Evolutionary conservation across 2,113 vertebrate genomes (phyloP), one percentile per base, ranked within the genome.

Genomic region (Ptilonorhynchus violaceus): DNA sequence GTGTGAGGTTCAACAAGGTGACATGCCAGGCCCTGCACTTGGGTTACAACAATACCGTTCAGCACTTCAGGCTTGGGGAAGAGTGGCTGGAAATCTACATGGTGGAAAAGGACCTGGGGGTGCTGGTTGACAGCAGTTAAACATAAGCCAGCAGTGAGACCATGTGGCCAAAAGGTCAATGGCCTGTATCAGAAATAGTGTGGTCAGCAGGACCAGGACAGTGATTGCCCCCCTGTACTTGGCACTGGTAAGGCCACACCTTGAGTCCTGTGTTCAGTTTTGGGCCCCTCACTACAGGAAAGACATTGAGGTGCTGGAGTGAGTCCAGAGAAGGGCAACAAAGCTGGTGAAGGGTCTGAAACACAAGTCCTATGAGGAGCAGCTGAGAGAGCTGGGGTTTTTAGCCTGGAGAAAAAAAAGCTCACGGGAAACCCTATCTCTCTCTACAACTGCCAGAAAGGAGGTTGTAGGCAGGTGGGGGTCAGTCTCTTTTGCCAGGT

Each of bases 141-240:
- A 49, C 9, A 23, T 9, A 63, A 90, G 49, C 22, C 41, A 55
- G 17, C 0, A 46, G 1, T 21, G 16, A 53, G 46, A 3, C 18
- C 62, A 62, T 13, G 47, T 47, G 24, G 37, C 23, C 62, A 68
- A 60, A 14, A 23, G 24, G 28, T 20, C 39, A 0, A 7, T 17
- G 55, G 24, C 14, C 1, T 83, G 21, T 35, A 35, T 15, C 47
- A 68, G 62, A 1, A 60, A 27, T 2, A 4, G 16, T 53, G 39
- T 47, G 24, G 6, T 20, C 55, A 72, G 50, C 35, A 83, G 63
- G 47, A 62, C 4, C 33, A 49, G 2, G 12, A 41, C 12, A 76
- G 35, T 1, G 55, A 55, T 4, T 46, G 16, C 30, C 1, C 19
- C 8, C 1, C 23, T 67, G 60, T 30, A 1, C 30, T 53, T 1